Base-by-base conservation (phyloP, 2,888 invertebrate genomes). In the Drosophila subsilvestris region DNA sequence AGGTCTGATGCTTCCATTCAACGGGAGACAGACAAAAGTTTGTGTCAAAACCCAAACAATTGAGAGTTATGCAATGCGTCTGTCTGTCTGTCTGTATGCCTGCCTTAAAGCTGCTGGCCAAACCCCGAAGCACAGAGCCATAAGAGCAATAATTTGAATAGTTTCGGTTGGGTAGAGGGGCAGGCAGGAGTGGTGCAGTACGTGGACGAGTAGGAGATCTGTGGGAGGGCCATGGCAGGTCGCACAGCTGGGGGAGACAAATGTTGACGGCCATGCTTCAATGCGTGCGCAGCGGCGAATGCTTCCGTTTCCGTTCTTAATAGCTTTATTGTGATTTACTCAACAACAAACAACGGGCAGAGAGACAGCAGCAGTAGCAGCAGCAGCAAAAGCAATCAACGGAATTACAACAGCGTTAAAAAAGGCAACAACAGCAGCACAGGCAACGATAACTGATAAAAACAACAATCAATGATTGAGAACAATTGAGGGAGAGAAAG, bases 291-390 rank as follows among this genome's bases (percentile, higher is more conserved):
- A 89, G 79, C 89, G 84, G 88, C 79, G 90, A 87, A 86, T 88
- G 90, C 89, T 90, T 90, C 90, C 90, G 90, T 85, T 90, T 90
- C 90, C 90, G 90, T 83, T 90, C 79, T 81, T 83, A 83, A 88
- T 89, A 87, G 89, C 89, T 89, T 86, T 87, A 89, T 86, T 86
- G 86, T 86, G 88, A 89, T 89, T 86, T 87, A 84, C 88, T 86
- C 83, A 78, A 80, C 88, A 65, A 63, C 71, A 66, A 71, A 72
- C 75, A 58, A 60, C 42, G 45, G 54, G 66, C 45, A 50, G 44
- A 65, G 48, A 72, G 20, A 63, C 58, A 63, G 51, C 67, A 47
- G 51, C 57, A 45, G 51, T 1, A 27, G 27, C 27, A 50, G 56
- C 51, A 55, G 22, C 58, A 69, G 84, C 78, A 75, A 80, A 78